These are phyloP conservation scores for Eublepharis macularius DNA, from an alignment of 2,113 vertebrate genomes.

Conservation along the genomic window DNA sequence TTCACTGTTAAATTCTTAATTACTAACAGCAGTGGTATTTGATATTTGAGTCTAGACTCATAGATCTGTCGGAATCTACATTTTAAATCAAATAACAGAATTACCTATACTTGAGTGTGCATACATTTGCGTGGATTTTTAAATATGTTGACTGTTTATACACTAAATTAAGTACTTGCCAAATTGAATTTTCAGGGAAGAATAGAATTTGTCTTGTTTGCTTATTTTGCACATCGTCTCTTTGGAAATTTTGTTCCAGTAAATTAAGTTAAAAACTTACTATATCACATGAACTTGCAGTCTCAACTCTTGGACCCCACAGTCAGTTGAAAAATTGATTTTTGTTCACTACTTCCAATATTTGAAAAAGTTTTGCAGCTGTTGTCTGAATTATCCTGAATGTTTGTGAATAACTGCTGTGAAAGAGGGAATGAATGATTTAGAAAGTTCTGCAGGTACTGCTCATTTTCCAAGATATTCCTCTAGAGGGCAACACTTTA, in stretches of 20 bases:
- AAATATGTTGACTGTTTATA: not conserved
- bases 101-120: not conserved
- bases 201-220: not conserved
- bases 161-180: not conserved
- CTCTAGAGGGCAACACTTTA: slow-evolving; percentile 64
- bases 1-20: too few relatives aligned
- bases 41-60: not conserved
- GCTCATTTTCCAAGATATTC: slow-evolving; percentile 6
- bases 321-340: not conserved
- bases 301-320: not conserved
- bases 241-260: not conserved
- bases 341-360: not conserved
- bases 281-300: not conserved
- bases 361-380: not conserved
- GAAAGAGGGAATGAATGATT: not conserved
- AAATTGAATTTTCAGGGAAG: not conserved
- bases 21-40: not conserved
- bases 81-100: not conserved
- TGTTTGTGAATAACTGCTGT: too few relatives aligned
- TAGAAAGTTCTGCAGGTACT: not conserved
- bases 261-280: not conserved
- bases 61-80: not conserved
- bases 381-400: not conserved
- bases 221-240: not conserved
- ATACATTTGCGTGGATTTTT: not conserved